Percentiles rank a stretch among this genome's conserved stretches.
Evolutionary conservation across 2,113 vertebrate genomes (phyloP).

Genomic region (Gavia stellata): DNA sequence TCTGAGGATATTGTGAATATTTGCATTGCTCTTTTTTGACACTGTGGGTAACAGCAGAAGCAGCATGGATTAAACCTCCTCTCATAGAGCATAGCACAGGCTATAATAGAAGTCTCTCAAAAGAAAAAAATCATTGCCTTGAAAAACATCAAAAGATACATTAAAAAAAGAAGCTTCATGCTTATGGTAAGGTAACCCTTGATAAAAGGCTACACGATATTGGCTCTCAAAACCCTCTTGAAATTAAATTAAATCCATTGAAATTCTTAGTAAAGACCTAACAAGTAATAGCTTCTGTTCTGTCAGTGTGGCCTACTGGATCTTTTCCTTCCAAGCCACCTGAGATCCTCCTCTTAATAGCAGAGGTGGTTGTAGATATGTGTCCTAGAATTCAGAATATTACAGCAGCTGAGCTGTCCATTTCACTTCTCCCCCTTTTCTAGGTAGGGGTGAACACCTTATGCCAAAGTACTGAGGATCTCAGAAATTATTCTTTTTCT

Average conservation of each 20-base stretch:
- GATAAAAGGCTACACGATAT: slow-evolving; percentile 14
- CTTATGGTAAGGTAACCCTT: slow-evolving; percentile 5
- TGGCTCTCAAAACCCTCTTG: slow-evolving; percentile 30
- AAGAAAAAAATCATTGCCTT: slow-evolving; percentile 34
- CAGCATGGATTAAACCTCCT: slow-evolving; percentile 1
- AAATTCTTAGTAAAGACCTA: slow-evolving; percentile 1
- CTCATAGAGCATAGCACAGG: neutral
- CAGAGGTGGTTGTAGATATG: neutral
- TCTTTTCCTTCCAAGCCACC: neutral
- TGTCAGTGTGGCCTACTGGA: neutral
- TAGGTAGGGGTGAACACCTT: neutral
- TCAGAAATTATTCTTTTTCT: neutral
- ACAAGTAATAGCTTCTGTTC: slow-evolving; percentile 16
- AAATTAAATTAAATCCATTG: slow-evolving; percentile 57
- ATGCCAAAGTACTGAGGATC: neutral
- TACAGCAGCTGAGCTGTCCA: neutral
- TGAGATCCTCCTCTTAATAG: neutral
- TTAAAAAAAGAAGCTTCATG: slow-evolving; percentile 14
- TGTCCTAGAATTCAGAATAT: neutral
- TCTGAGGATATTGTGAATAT: slow-evolving; percentile 29
- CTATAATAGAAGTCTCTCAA: slow-evolving; percentile 27
- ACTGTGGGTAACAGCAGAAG: neutral
- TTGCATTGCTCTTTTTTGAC: slow-evolving; percentile 14
- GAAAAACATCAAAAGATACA: slow-evolving; percentile 41
- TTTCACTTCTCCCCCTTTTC: neutral